Evolutionary conservation across 1,140 invertebrate genomes (phyloP).

Genomic region (Drosophila takahashii): DNA sequence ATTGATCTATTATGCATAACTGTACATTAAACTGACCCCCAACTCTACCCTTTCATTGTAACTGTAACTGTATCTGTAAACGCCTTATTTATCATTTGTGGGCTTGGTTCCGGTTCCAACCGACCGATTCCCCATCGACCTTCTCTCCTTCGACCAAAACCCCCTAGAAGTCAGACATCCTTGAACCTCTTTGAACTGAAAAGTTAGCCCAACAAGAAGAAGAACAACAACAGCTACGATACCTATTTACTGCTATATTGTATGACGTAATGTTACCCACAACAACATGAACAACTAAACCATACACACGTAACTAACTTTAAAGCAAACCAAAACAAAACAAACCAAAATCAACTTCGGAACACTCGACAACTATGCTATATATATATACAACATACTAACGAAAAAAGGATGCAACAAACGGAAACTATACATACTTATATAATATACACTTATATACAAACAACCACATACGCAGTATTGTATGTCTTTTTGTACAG

Average conservation of each 20-base stretch:
- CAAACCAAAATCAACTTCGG: conserved; percentile 41
- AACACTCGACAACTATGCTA: conserved; percentile 64
- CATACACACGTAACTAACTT: conserved; percentile 42
- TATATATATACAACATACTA: conserved; percentile 55
- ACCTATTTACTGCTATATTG: conserved; percentile 78
- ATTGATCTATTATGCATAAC: conserved; percentile 54
- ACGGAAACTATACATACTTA: conserved; percentile 56
- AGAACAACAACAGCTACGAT: conserved; percentile 69
- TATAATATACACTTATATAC: conserved; percentile 71
- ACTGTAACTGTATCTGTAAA: neutral
- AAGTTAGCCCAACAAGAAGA: conserved; percentile 31
- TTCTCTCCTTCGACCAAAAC: conserved; percentile 14
- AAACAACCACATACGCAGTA: conserved; percentile 77
- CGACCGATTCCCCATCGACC: neutral
- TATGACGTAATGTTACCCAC: conserved; percentile 77
- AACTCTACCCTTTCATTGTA: too few species aligned
- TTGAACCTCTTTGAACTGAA: conserved; percentile 46
- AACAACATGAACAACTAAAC: conserved; percentile 48
- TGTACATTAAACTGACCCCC: conserved; percentile 40
- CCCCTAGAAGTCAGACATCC: neutral
- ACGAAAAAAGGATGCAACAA: conserved; percentile 31
- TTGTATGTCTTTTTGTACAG: conserved; percentile 80
- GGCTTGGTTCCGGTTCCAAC: conserved; percentile 1
- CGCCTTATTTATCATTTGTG: conserved; percentile 9
- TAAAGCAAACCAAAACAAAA: conserved; percentile 33